phyloP scores from a whole-genome alignment of 2,113 vertebrate species.

The Zosterops lateralis region DNA sequence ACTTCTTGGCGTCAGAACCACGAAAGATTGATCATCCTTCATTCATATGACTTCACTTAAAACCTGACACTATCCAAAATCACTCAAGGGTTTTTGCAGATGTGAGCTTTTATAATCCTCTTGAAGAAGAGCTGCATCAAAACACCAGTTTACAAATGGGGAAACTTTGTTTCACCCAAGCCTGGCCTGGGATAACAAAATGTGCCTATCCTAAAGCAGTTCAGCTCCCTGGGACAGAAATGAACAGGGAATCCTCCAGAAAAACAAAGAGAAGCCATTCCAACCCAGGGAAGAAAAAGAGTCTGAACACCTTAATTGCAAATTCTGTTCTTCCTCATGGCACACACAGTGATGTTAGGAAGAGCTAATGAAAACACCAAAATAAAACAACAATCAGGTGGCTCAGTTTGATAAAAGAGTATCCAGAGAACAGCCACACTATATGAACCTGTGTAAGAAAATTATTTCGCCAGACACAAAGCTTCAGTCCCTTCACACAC shows the following conservation, averaged over 20 bases:
- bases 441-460: neutral
- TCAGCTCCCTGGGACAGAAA: neutral
- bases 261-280: neutral
- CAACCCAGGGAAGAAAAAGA: neutral
- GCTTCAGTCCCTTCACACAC: neutral
- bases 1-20: neutral
- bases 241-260: neutral
- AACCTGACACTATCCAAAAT: neutral
- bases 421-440: neutral
- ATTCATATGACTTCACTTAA: neutral
- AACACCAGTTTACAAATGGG: neutral
- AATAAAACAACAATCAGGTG: neutral
- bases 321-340: neutral
- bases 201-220: neutral
- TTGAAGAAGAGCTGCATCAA: neutral
- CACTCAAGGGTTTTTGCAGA: neutral
- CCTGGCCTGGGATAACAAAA: neutral
- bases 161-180: neutral
- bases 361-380: neutral
- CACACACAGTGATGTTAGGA: neutral
- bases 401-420: neutral
- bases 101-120: neutral
- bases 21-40: neutral
- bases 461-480: neutral
- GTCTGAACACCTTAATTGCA: neutral